Evolutionary conservation across 2,113 vertebrate species (phyloP).

Genomic region (Machaerirhynchus nigripectus): DNA sequence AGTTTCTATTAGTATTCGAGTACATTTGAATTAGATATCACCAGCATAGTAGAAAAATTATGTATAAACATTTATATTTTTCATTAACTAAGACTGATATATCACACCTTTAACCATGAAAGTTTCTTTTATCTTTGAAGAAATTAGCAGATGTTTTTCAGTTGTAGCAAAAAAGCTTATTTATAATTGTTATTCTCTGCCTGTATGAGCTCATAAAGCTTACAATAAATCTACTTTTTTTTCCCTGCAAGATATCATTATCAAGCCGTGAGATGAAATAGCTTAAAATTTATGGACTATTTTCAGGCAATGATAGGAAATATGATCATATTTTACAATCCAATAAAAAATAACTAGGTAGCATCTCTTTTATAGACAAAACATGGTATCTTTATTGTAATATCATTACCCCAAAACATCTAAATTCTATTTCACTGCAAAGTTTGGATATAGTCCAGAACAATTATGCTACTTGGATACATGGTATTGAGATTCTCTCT

Average conservation of each 20-base stretch:
- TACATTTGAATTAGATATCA: not conserved
- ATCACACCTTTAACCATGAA: not conserved
- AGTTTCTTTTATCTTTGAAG: not conserved
- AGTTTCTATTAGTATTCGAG: not conserved
- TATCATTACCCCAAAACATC: constrained; percentile 2
- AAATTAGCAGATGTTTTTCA: not conserved
- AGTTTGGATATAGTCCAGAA: constrained; percentile 14
- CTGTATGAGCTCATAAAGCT: not conserved
- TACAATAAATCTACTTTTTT: not conserved
- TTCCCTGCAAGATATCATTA: not conserved
- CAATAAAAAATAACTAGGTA: constrained; percentile 39
- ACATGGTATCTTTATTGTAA: constrained; percentile 4
- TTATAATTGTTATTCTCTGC: not conserved
- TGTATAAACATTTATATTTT: not conserved
- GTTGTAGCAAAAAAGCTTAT: not conserved
- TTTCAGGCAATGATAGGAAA: constrained; percentile 34
- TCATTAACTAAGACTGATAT: not conserved
- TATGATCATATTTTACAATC: constrained; percentile 13
- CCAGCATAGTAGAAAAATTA: not conserved
- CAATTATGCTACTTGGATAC: not conserved
- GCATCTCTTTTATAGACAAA: not conserved
- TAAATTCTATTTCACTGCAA: not conserved
- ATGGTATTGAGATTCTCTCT: not conserved
- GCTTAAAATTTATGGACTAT: not conserved
- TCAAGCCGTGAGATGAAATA: not conserved